Percentiles rank a stretch among this genome's conserved stretches.
Evolutionary conservation across 2,888 invertebrate species (phyloP).

Genomic region (Odontocolon sp.): DNA sequence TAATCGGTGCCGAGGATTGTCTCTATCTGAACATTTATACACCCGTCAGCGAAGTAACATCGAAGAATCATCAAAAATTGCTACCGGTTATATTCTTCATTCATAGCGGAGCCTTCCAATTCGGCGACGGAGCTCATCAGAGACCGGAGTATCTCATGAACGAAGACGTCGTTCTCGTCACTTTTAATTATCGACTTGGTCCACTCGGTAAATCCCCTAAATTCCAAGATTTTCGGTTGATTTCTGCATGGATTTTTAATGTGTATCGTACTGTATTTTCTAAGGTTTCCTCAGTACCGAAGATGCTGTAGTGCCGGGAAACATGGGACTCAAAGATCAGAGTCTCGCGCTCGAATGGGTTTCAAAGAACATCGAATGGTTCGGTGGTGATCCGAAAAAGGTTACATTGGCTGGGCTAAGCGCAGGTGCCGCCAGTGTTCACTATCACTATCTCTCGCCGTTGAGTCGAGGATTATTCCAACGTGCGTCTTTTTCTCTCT

Average conservation of each 20-base stretch:
- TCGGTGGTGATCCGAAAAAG: slow-evolving; percentile 87
- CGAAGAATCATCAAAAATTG: slow-evolving; percentile 27
- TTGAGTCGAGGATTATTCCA: slow-evolving; percentile 82
- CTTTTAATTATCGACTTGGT: slow-evolving; percentile 86
- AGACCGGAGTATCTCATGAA: slow-evolving; percentile 84
- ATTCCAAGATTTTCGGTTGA: no score
- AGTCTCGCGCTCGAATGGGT: slow-evolving; percentile 86
- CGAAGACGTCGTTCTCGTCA: slow-evolving; percentile 85
- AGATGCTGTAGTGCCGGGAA: slow-evolving; percentile 85
- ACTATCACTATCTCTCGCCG: slow-evolving; percentile 86
- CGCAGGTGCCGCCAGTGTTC: slow-evolving; percentile 87
- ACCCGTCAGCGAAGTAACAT: slow-evolving; percentile 30
- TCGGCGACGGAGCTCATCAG: slow-evolving; percentile 83
- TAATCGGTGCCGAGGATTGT: slow-evolving; percentile 65
- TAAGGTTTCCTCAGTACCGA: slow-evolving; percentile 87
- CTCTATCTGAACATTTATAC: slow-evolving; percentile 66
- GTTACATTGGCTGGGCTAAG: slow-evolving; percentile 87
- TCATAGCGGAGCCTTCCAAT: slow-evolving; percentile 81
- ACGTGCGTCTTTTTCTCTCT: slow-evolving; percentile 75
- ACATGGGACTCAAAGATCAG: slow-evolving; percentile 88
- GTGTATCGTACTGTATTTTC: neutral
- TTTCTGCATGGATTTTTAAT: neutral
- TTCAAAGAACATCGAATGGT: slow-evolving; percentile 85
- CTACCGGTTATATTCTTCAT: slow-evolving; percentile 66
- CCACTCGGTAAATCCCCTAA: slow-evolving; percentile 82